Base-by-base conservation (phyloP, 2,113 vertebrate genomes). In the Lepisosteus osseus region DNA sequence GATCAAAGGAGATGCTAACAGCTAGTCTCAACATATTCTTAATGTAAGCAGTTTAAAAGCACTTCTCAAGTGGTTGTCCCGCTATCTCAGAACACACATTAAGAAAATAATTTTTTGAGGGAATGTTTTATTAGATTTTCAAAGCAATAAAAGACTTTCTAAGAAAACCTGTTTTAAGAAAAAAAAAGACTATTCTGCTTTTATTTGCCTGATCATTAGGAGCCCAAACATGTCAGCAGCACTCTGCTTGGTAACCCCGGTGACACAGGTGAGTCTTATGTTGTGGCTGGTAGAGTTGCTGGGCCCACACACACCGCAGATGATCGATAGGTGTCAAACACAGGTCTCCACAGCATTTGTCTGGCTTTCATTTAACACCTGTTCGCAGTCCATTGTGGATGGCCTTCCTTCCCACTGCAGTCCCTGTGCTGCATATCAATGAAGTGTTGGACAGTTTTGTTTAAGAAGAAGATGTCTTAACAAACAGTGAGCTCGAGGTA, bases 251-350 rank as follows among this genome's bases (percentile, higher is more conserved):
- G 68, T 75, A 73, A 78, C 70, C 77, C 57, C 12, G 3, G 41
- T 62, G 68, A 73, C 64, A 68, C 56, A 63, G 12, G 3, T n/a
- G 54, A 67, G 70, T 66, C 61, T 9, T 70, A 59, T 61, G 68
- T 40, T 55, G 40, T 41, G 68, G 55, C 12, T 72, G 59, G 67
- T 70, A 45, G 67, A 72, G 65, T 54, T 61, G 71, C 55, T 40
- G 61, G 47, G 61, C 67, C 62, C 51, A 54, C 65, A 42, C n/a
- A 12, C 70, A 17, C 55, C 54, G 41, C 71, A 44, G 71, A 8
- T 78, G 77, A 75, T 70, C 61, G 71, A 78, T 69, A 73, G 67
- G 72, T 75, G 71, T 78, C 73, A 70, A 45, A 63, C 44, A 63
- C 40, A 54, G 74, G 64, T 75, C 77, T 78, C 71, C 29, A 59